These are phyloP conservation scores for Cyprinus carpio DNA, from an alignment of 2,113 vertebrate species.

Conservation along the genomic window DNA sequence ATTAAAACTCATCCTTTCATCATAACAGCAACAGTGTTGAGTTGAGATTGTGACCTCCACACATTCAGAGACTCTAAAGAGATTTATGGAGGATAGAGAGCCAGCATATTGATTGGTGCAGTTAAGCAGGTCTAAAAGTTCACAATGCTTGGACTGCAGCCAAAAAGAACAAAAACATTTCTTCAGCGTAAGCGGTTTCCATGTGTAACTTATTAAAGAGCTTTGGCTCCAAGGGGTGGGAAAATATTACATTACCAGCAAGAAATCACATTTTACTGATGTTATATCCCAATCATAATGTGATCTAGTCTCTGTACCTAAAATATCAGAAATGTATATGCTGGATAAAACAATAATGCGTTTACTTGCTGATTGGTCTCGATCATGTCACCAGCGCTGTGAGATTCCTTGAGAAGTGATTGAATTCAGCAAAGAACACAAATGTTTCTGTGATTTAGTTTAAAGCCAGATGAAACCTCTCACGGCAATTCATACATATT, in stretches of 20 bases:
- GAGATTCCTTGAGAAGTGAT: no score
- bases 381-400: no score
- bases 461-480: no score
- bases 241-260: neutral
- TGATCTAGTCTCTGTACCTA: neutral
- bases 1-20: constrained; percentile 41
- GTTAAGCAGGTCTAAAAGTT: constrained; percentile 19
- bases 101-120: constrained; percentile 2
- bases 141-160: neutral
- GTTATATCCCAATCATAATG: neutral
- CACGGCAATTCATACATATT: no score
- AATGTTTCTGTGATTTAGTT: no score
- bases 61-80: constrained; percentile 13
- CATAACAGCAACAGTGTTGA: neutral
- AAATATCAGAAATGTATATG: neutral
- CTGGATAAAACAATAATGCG: no score
- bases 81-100: constrained; percentile 3
- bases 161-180: constrained; percentile 5
- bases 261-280: neutral
- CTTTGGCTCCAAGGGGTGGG: neutral
- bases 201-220: neutral
- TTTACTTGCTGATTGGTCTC: no score
- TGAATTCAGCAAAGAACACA: no score
- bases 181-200: neutral
- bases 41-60: constrained; percentile 6